Base-by-base conservation (phyloP, 2,888 invertebrate species). In the Caenorhabditis virilis region DNA sequence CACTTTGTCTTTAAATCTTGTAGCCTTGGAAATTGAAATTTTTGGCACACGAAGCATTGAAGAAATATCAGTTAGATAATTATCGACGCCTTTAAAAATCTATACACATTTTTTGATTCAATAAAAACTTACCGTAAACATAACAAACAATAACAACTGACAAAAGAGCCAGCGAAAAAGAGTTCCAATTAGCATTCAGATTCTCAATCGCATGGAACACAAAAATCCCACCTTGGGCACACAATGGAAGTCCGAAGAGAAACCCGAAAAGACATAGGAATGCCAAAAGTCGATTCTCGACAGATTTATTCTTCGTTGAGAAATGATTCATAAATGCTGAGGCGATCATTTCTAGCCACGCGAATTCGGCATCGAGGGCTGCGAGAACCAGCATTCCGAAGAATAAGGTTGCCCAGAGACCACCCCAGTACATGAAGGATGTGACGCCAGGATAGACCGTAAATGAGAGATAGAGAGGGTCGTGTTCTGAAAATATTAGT, bases 141-240 rank as follows among this genome's bases (percentile, higher is more conserved):
- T 74, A 78, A 52, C 78, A 79, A 39, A 81, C 77, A 38, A 82
- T 59, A 2, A 78, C 30, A 11, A 82, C 64, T 27, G 76, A 72
- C 15, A 78, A 54, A 5, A 81, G 55, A 4, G 70, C 69, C 23
- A 79, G 49, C 0, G 78, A 73, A 49, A 79, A 80, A 2, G 80
- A 76, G 50, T 78, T 79, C 80, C 81, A 82, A 53, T 78, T 79
- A 27, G 80, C 79, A 50, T 80, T 80, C 18, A 82, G 64, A 27
- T 76, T 77, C 47, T 81, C 81, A 26, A 81, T 74, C n/a, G 81
- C 67, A 41, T 81, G 81, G 60, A 81, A 81, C 16, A 81, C 69
- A 61, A 67, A 80, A 45, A 80, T 80, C 20, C 81, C 81, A 20
- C 81, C 81, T n/a, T 67, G 66, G 6, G 79, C 69, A 46, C 80